These are phyloP conservation scores for Rhincodon typus DNA, from an alignment of 2,797 vertebrate genomes.

Conservation along the genomic window DNA sequence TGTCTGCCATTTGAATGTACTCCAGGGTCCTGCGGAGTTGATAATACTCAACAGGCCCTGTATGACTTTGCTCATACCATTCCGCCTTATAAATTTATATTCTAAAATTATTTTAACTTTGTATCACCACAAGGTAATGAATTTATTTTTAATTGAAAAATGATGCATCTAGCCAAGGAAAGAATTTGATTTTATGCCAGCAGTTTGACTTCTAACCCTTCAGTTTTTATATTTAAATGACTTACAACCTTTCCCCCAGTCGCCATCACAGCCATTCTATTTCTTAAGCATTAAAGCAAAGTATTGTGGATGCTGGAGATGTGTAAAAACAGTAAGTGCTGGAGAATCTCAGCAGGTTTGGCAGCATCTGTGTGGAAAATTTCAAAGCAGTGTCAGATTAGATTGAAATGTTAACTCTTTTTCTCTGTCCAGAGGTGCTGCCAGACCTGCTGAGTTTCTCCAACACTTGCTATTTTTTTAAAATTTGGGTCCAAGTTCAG, in stretches of 20 bases:
- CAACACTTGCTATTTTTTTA: not conserved
- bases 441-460: no score
- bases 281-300: no score
- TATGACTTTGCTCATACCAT: not conserved
- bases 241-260: not conserved
- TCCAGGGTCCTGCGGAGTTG: not conserved
- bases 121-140: not conserved
- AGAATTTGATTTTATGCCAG: not conserved
- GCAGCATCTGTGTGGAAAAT: no score
- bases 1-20: not conserved
- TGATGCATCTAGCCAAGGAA: no score
- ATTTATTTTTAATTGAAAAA: constrained; percentile 21
- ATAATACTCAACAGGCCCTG: not conserved
- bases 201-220: not conserved
- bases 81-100: not conserved
- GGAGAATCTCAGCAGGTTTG: no score
- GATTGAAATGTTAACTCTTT: no score
- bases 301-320: no score
- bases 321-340: no score
- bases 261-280: not conserved
- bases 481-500: not conserved
- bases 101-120: not conserved
- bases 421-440: no score
- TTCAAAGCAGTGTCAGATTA: no score
- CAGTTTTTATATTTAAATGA: not conserved